phyloP scores from a whole-genome alignment of 2,888 invertebrate genomes.

The Elgonia sp. region DNA sequence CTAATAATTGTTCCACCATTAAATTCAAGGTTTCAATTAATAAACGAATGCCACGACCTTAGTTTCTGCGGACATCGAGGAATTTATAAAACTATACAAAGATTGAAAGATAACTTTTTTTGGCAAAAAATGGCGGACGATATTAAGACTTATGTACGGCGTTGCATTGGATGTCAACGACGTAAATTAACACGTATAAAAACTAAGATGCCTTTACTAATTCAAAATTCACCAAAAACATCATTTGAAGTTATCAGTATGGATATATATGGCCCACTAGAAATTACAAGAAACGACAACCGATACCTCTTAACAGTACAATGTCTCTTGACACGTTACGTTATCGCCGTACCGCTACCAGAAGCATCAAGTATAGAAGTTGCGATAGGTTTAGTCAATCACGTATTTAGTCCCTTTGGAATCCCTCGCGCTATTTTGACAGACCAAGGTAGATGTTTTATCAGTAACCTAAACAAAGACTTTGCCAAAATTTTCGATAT shows the following conservation, averaged over 20 bases:
- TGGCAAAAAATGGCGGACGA: not conserved
- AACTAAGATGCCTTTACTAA: not conserved
- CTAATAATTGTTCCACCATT: not conserved
- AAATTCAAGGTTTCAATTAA: not conserved
- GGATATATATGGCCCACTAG: not conserved
- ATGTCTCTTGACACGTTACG: not conserved
- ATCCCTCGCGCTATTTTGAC: not conserved
- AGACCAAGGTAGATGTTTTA: not conserved
- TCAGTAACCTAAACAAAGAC: not conserved
- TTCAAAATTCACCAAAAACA: not conserved
- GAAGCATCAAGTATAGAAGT: not conserved
- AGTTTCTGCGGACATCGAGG: not conserved
- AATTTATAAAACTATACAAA: not conserved
- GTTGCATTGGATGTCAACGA: not conserved
- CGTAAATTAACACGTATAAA: not conserved
- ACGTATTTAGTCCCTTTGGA: not conserved
- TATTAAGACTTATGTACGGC: not conserved
- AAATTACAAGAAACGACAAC: not conserved
- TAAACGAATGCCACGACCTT: not conserved
- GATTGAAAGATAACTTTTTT: not conserved
- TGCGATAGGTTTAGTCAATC: not conserved
- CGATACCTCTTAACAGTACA: not conserved
- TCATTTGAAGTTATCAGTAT: not conserved
- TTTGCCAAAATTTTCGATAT: not conserved
- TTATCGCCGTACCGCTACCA: not conserved